A percentile compares a stretch with the other conserved stretches of the same genome.
Conservation (phyloP, 2,797 vertebrate genomes). For the Petrocephalus sullivani region DNA sequence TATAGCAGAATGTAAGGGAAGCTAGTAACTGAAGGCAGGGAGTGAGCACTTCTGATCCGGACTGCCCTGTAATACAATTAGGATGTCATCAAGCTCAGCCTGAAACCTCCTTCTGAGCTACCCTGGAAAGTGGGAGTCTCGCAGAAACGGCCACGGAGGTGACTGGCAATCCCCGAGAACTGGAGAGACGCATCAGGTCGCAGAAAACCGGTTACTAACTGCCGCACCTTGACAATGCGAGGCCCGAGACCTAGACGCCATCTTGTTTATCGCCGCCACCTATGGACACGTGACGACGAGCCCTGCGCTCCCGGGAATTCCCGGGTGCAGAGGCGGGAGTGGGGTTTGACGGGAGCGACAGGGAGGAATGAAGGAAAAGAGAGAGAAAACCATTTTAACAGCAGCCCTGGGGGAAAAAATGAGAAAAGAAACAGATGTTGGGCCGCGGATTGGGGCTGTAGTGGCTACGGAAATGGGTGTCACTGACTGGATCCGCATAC, state of each 20-base stretch:
- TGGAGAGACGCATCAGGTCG: not conserved
- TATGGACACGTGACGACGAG: not conserved
- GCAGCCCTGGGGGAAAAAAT: not conserved
- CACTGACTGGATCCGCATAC: not conserved
- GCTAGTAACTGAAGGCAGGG: not conserved
- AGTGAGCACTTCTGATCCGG: not conserved
- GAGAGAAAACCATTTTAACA: not conserved
- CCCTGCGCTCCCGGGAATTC: not conserved
- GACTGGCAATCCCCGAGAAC: not conserved
- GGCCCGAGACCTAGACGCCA: not conserved
- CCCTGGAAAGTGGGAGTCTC: not conserved
- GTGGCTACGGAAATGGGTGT: not conserved
- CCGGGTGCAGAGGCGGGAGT: not conserved
- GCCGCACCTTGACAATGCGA: not conserved
- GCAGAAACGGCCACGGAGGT: not conserved
- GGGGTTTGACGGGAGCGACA: not conserved
- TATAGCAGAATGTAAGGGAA: not conserved
- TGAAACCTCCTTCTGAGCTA: not conserved
- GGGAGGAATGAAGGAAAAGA: not conserved
- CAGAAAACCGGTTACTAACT: not conserved
- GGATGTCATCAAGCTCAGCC: not conserved
- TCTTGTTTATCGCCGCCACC: not conserved
- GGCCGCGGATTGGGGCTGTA: not conserved
- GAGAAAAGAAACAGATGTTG: not conserved
- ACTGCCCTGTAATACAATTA: not conserved